These are phyloP conservation scores for Ovis canadensis DNA, from an alignment of 2,113 vertebrate species.

Conservation along the genomic window DNA sequence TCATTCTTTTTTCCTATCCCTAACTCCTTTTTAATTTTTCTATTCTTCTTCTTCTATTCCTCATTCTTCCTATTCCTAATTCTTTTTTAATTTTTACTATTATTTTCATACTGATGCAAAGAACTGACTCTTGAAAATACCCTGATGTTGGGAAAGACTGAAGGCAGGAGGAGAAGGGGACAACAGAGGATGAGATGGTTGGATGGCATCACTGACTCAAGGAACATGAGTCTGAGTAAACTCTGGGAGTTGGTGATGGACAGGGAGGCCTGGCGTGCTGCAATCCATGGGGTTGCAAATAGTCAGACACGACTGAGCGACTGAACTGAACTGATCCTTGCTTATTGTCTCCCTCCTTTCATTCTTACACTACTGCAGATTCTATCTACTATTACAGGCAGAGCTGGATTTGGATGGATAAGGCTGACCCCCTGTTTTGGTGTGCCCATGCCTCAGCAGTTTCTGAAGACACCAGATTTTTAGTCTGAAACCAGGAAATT, in stretches of 20 bases:
- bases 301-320: rapidly evolving
- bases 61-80: background rate
- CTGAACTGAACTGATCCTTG: background rate
- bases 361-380: background rate
- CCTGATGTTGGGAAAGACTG: background rate
- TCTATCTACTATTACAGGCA: background rate
- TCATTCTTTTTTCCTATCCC: background rate
- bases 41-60: background rate
- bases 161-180: background rate
- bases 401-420: background rate
- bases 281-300: rapidly evolving
- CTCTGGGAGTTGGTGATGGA: background rate
- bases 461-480: background rate
- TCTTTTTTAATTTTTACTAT: background rate
- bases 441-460: background rate
- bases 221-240: background rate
- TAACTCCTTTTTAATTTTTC: background rate
- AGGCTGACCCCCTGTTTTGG: background rate
- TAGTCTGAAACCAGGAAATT: background rate
- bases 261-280: background rate
- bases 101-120: background rate
- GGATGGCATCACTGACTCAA: background rate
- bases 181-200: background rate
- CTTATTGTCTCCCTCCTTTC: background rate
- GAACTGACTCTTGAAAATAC: background rate